These are phyloP conservation scores for Sebastes variabilis DNA, from an alignment of 2,797 vertebrate species.

Conservation along the genomic window DNA sequence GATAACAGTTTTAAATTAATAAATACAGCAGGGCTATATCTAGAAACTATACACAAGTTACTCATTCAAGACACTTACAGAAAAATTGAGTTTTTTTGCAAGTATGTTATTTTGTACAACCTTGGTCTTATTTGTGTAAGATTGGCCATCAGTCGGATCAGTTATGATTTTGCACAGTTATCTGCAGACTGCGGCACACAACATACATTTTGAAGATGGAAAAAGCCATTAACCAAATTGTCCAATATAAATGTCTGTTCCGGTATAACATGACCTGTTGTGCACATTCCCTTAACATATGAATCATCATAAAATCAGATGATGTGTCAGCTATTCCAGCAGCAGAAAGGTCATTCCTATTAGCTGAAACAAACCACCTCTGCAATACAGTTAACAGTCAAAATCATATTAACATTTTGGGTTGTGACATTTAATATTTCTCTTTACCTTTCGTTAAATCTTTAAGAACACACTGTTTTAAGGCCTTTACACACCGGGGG, in stretches of 20 bases:
- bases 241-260: not conserved
- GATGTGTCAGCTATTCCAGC: not conserved
- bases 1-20: conserved; percentile 25
- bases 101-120: not conserved
- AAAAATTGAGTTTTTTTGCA: not conserved
- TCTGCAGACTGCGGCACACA: not conserved
- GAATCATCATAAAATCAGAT: not conserved
- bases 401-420: not conserved
- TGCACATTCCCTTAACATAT: not conserved
- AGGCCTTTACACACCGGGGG: too few species aligned
- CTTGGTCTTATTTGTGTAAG: not conserved
- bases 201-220: not conserved
- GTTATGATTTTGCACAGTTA: not conserved
- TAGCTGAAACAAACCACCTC: not conserved
- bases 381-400: not conserved
- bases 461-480: not conserved
- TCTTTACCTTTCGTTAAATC: not conserved
- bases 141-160: not conserved
- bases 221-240: not conserved
- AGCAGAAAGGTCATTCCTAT: not conserved
- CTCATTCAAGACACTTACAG: conserved; percentile 22
- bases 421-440: not conserved
- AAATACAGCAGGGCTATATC: conserved; percentile 25
- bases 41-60: conserved; percentile 29
- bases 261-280: not conserved